Percentiles rank a stretch among this genome's conserved stretches.
Evolutionary conservation across 2,113 vertebrate genomes (phyloP).

Genomic region (Trogon surrucura): DNA sequence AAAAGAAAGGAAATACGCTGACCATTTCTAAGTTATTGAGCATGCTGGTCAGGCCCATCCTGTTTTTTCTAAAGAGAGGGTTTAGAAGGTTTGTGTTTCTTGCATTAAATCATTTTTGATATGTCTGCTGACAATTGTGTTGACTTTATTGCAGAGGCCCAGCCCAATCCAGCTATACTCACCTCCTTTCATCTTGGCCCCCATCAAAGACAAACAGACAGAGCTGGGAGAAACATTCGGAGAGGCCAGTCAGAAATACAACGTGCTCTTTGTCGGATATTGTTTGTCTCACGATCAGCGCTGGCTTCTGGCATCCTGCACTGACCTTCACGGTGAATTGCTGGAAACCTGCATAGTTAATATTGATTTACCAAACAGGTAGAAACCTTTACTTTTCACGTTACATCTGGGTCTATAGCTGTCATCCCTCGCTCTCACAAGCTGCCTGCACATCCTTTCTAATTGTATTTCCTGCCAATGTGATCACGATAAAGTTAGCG

Average conservation of each 20-base stretch:
- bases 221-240: slow-evolving; percentile 91
- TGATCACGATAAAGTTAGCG: background rate
- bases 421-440: background rate
- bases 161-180: slow-evolving; percentile 90
- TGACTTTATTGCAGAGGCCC: slow-evolving; percentile 82
- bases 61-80: background rate
- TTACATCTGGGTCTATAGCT: background rate
- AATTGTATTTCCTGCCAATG: background rate
- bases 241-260: slow-evolving; percentile 90
- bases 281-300: slow-evolving; percentile 97
- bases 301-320: slow-evolving; percentile 96
- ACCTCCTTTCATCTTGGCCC: slow-evolving; percentile 91
- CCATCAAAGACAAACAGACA: slow-evolving; percentile 89
- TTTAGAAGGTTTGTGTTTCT: background rate
- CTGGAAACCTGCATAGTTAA: slow-evolving; percentile 94
- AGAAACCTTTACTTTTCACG: background rate
- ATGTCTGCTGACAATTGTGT: background rate
- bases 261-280: slow-evolving; percentile 94
- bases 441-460: background rate
- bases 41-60: background rate
- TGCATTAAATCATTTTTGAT: background rate
- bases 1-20: background rate
- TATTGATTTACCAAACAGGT: slow-evolving; percentile 95
- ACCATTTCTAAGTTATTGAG: background rate
- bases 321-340: slow-evolving; percentile 94